Base-by-base conservation (phyloP, 2,113 vertebrate species). In the Dolichallabes microphthalmus region DNA sequence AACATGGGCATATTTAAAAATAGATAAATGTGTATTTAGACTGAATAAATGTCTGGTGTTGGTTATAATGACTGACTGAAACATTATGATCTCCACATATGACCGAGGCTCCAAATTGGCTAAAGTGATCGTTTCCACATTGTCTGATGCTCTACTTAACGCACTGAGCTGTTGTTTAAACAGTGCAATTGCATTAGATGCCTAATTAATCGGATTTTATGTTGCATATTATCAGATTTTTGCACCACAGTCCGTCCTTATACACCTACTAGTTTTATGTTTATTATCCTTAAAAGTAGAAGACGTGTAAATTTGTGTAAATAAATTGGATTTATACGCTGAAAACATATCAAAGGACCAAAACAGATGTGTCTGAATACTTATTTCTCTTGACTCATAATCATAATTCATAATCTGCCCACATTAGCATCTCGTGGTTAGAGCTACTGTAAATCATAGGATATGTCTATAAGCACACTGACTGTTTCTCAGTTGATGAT, bases 401-500 rank as follows among this genome's bases (percentile, higher is more conserved):
- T 32, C n/a, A 17, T 32, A 30, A 32, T 68, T 30, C 7, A 32
- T 68, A 20, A 71, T 39, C 17, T 20, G 32, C 32, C 20, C 66
- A 25, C 20, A 25, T 58, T 35, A 22, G n/a, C 35, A 8, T 53
- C 27, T 82, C n/a, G 30, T 5, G 14, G 52, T 22, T 32, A 25
- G 22, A 68, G 4, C 64, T 58, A 63, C n/a, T n/a, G n/a, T n/a
- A n/a, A 63, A 69, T 57, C 32, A 50, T 52, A n/a, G 64, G 32
- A 71, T 45, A 39, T 60, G 20, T 61, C 60, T 66, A 45, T 55
- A 80, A 25, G 7, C 15, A 57, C 32, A 1, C 32, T 35, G 22
- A 35, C 17, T 32, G 17, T 52, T 53, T 45, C 74, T 84, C 50
- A 87, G 87, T 88, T 69, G 10, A 35, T 78, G 74, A 60, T 81